These are phyloP conservation scores for Trematomus bernacchii DNA, from an alignment of 2,797 vertebrate genomes.

Conservation along the genomic window DNA sequence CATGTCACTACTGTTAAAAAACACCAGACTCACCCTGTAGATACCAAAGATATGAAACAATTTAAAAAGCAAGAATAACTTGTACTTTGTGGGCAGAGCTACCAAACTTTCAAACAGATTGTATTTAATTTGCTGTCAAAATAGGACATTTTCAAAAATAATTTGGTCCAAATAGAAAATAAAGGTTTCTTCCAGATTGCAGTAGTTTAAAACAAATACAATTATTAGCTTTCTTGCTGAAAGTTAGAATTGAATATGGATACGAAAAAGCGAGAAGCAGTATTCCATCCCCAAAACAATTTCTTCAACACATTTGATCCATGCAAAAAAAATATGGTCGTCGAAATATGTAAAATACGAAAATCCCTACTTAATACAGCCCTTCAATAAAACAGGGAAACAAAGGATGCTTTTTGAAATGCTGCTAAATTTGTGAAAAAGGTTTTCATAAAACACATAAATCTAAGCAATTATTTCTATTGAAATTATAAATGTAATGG, in stretches of 20 bases:
- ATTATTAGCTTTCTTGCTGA: not conserved
- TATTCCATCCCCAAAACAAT: too few relatives aligned
- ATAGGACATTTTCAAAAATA: not conserved
- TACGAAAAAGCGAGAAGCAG: too few relatives aligned
- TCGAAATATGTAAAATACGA: not conserved
- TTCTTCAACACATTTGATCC: too few relatives aligned
- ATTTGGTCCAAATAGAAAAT: not conserved
- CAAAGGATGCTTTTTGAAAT: too few relatives aligned
- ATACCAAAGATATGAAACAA: not conserved
- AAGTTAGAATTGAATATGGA: not conserved
- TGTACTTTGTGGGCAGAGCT: not conserved
- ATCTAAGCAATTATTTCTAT: not conserved
- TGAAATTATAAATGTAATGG: not conserved
- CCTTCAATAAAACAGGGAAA: not conserved
- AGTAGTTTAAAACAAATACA: not conserved
- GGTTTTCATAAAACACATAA: not conserved
- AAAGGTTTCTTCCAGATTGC: not conserved
- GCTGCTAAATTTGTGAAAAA: too few relatives aligned
- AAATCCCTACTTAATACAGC: not conserved
- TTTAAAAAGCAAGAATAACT: not conserved
- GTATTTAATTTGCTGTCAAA: not conserved
- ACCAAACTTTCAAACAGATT: not conserved
- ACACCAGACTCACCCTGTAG: constrained; percentile 13
- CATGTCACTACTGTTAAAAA: not conserved
- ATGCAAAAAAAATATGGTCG: not conserved